Evolutionary conservation across 2,888 invertebrate genomes (phyloP).

Genomic region (Drosophila subsilvestris): DNA sequence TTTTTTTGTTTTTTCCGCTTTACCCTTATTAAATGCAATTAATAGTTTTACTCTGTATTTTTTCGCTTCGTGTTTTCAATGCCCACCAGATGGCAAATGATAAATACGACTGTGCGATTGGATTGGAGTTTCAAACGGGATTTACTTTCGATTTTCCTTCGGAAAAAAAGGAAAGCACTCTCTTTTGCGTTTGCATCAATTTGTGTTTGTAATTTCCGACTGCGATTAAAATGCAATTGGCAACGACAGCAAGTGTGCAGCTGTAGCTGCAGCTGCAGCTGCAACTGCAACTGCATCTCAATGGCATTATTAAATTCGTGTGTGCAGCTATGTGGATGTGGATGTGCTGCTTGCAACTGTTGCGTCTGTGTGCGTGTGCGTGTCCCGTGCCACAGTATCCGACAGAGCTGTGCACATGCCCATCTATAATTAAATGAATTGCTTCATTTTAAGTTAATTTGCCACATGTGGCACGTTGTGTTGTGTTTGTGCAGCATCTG

Average conservation of each 20-base stretch:
- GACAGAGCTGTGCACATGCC: constrained; percentile 34
- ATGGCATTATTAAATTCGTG: background rate
- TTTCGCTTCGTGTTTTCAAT: background rate
- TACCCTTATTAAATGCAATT: background rate
- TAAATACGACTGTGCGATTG: background rate
- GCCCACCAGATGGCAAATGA: background rate
- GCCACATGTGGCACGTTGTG: constrained; percentile 74
- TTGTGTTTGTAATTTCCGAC: constrained; percentile 72
- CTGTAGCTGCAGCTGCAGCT: constrained; percentile 39
- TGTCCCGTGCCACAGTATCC: background rate
- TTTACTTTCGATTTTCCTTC: background rate
- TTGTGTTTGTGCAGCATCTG: constrained; percentile 35
- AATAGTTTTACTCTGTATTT: constrained; percentile 21
- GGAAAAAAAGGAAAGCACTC: background rate
- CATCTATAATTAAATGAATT: constrained; percentile 76
- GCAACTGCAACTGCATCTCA: constrained; percentile 29
- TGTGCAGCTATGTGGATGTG: background rate
- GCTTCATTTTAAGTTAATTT: constrained; percentile 80
- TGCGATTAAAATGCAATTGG: constrained; percentile 53
- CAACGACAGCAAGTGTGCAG: constrained; percentile 18
- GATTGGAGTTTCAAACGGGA: background rate
- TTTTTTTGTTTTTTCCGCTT: background rate
- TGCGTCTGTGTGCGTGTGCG: constrained; percentile 44
- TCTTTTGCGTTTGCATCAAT: constrained; percentile 47
- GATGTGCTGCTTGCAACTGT: constrained; percentile 59